Evolutionary conservation across 2,888 invertebrate genomes (phyloP).

Genomic region (Aelia acuminata): DNA sequence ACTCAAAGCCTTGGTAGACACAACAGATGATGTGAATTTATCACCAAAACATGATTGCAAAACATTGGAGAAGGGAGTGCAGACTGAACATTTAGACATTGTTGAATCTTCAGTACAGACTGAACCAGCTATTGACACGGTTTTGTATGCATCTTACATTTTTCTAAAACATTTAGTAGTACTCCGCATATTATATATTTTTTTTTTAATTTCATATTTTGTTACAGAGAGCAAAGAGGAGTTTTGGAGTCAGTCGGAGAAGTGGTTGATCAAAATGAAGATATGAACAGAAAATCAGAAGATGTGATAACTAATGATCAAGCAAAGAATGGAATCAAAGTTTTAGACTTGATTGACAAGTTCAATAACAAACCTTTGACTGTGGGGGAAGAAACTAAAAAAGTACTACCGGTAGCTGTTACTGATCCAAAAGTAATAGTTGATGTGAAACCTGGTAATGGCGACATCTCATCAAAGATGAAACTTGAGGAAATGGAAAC

Average conservation of each 20-base stretch:
- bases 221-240: not conserved
- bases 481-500: conserved; percentile 62
- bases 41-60: not conserved
- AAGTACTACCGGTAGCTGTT: conserved; percentile 69
- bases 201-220: not conserved
- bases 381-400: conserved; percentile 67
- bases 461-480: not conserved
- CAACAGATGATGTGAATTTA: conserved; percentile 1
- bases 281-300: not conserved
- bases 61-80: not conserved
- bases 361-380: conserved; percentile 21
- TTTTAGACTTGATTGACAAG: conserved; percentile 15
- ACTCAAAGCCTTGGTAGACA: not conserved
- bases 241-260: not conserved
- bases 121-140: not conserved
- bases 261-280: not conserved
- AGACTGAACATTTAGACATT: not conserved
- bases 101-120: conserved; percentile 7
- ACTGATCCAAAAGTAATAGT: not conserved
- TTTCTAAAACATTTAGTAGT: not conserved
- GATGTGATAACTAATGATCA: not conserved
- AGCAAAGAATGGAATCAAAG: conserved; percentile 30
- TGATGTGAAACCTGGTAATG: conserved; percentile 60
- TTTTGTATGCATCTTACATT: not conserved
- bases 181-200: not conserved